These are phyloP conservation scores for Ciona savignyi DNA, from an alignment of 23 tunicate genomes.

Conservation along the genomic window DNA sequence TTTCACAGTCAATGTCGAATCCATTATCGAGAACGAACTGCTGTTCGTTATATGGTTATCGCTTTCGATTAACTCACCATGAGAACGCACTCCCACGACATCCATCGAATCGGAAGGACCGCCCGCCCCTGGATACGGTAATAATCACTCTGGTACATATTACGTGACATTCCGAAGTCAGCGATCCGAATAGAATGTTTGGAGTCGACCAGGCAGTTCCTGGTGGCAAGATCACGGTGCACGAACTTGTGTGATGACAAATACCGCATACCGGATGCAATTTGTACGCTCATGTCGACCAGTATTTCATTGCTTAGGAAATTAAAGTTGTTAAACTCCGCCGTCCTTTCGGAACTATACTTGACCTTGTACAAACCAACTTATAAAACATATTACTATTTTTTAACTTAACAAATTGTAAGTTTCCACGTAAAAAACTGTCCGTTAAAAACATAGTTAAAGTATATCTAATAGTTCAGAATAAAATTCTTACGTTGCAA, in stretches of 20 bases:
- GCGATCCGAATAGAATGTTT: slow-evolving; percentile 59
- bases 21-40: background rate
- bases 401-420: too few relatives aligned
- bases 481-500: background rate
- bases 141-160: slow-evolving; percentile 93
- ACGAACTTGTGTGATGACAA: slow-evolving; percentile 81
- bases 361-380: too few relatives aligned
- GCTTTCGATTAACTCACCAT: slow-evolving; percentile 29
- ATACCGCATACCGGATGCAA: slow-evolving; percentile 80
- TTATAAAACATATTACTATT: too few relatives aligned
- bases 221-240: slow-evolving; percentile 92
- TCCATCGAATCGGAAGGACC: slow-evolving; percentile 90
- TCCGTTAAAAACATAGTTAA: too few relatives aligned
- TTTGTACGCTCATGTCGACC: slow-evolving; percentile 55
- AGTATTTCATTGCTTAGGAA: slow-evolving; percentile 30
- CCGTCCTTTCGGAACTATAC: too few relatives aligned
- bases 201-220: slow-evolving; percentile 81
- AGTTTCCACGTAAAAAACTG: too few relatives aligned
- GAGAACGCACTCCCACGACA: slow-evolving; percentile 84
- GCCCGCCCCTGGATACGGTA: slow-evolving; percentile 82
- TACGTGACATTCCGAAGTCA: slow-evolving; percentile 94
- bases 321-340: too few relatives aligned
- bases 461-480: too few relatives aligned
- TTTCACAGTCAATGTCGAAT: background rate
- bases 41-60: background rate